These are phyloP conservation scores for Boulengerochromis microlepis DNA, from an alignment of 2,113 vertebrate genomes.

Conservation along the genomic window DNA sequence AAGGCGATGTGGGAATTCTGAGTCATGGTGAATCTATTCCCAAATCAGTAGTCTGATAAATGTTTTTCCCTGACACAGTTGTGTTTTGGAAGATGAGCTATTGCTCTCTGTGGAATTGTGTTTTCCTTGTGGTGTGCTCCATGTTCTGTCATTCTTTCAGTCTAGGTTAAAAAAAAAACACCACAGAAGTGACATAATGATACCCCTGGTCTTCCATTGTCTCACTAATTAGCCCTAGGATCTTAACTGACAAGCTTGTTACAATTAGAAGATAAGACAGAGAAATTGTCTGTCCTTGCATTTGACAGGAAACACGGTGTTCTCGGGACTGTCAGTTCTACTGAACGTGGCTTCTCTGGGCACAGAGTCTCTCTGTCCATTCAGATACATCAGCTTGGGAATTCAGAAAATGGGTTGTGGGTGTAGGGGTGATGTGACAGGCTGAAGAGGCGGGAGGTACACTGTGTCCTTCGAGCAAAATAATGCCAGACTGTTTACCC, in stretches of 20 bases:
- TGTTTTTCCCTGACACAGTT: not conserved
- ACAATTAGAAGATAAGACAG: constrained; percentile 38
- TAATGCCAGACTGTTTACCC: constrained; percentile 5
- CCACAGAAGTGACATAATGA: constrained; percentile 35
- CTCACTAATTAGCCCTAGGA: constrained; percentile 23
- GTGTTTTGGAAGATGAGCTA: constrained; percentile 15
- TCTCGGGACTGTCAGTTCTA: constrained; percentile 22
- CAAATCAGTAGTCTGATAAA: not conserved
- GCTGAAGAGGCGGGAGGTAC: constrained; percentile 17
- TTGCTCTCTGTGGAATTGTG: not conserved
- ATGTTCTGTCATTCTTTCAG: not conserved
- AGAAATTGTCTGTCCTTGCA: constrained; percentile 1
- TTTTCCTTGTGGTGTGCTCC: not conserved
- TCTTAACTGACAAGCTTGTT: constrained; percentile 15
- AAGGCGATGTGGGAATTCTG: not conserved
- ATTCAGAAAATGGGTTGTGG: constrained; percentile 43
- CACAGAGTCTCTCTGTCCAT: constrained; percentile 53
- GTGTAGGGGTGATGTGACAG: constrained; percentile 10
- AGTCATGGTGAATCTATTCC: not conserved
- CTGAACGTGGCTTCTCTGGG: constrained; percentile 20
- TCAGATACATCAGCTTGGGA: constrained; percentile 57
- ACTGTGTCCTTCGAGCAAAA: constrained; percentile 15
- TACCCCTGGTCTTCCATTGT: not conserved
- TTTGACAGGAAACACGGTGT: constrained; percentile 21
- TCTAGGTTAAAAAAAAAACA: not conserved